Base-by-base conservation (phyloP, 2,797 vertebrate genomes). In the Xenops minutus region DNA sequence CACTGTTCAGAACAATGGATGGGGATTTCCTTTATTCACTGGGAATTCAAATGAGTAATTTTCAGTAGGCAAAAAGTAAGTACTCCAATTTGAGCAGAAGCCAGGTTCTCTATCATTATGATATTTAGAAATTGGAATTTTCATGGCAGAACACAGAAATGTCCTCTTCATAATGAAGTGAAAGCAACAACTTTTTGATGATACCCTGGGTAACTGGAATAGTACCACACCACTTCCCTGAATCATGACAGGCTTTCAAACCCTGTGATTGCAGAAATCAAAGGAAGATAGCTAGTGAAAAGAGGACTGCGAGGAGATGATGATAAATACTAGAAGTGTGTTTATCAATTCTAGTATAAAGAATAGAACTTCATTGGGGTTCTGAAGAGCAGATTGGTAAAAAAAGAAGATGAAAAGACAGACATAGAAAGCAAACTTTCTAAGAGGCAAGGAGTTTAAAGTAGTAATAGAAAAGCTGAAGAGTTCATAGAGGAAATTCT, bases 291-390 rank as follows among this genome's bases (percentile, higher is more conserved):
- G 75, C 17, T 79, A 82, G 75, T 88, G 71, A 95, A 93, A 93
- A 96, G 64, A 92, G 48, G 51, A 88, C 44, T 91, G 41, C 32
- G 44, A 72, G n/a, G 36, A 96, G 59, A 30, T 91, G 37, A 34
- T 51, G 34, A 77, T 91, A 97, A 96, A 96, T 93, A 82, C 34
- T 83, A 79, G 36, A 77, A 85, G 32, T 71, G 8, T 72, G 66
- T 91, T 94, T 79, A 64, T 48, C 16, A 80, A 3, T 74, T 74
- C 12, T 68, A 44, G 21, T 55, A 86, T 80, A 96, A 95, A 93
- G 92, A 93, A 76, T 62, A 92, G 39, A 84, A 88, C 36, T 19
- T 0, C 46, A 80, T 39, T 92, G 68, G 15, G 48, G 43, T 94
- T 34, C 55, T 77, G 92, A 91, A 39, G 43, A 96, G 30, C 51